Evolutionary conservation across 2,888 invertebrate genomes (phyloP).

Genomic region (Nomada lathburiana): DNA sequence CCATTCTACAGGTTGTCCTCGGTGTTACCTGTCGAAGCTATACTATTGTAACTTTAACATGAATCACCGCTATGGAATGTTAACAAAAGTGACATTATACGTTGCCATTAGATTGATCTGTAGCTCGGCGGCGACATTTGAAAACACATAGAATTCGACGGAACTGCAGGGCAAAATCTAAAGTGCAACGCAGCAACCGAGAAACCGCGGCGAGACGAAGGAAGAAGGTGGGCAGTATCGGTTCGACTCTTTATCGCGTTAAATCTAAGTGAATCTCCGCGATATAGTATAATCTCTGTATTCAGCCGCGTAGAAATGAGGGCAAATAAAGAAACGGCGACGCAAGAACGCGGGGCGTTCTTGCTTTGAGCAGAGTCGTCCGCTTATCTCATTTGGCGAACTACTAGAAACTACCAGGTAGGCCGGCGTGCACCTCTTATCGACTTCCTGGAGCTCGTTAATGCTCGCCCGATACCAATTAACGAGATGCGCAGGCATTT

Average conservation of each 20-base stretch:
- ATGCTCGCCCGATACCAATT: slow-evolving; percentile 68
- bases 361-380: slow-evolving; percentile 47
- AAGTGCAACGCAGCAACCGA: not conserved
- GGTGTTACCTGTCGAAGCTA: no score
- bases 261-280: slow-evolving; percentile 47
- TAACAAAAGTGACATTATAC: no score
- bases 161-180: slow-evolving; percentile 29
- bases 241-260: slow-evolving; percentile 41
- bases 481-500: slow-evolving; percentile 66
- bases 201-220: not conserved
- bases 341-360: slow-evolving; percentile 39
- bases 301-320: slow-evolving; percentile 31
- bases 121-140: no score
- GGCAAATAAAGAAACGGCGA: slow-evolving; percentile 40
- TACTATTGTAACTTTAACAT: no score
- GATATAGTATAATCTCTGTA: slow-evolving; percentile 52
- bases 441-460: slow-evolving; percentile 70
- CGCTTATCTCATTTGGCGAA: slow-evolving; percentile 60
- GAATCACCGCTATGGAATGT: no score
- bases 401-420: slow-evolving; percentile 65
- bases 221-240: slow-evolving; percentile 5
- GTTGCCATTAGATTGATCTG: no score
- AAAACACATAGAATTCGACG: slow-evolving; percentile 29
- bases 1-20: no score
- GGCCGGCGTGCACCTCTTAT: slow-evolving; percentile 59